Evolutionary conservation across 53 echinoderm and acorn worm genomes (phyloP).

Genomic region (Astropecten irregularis): DNA sequence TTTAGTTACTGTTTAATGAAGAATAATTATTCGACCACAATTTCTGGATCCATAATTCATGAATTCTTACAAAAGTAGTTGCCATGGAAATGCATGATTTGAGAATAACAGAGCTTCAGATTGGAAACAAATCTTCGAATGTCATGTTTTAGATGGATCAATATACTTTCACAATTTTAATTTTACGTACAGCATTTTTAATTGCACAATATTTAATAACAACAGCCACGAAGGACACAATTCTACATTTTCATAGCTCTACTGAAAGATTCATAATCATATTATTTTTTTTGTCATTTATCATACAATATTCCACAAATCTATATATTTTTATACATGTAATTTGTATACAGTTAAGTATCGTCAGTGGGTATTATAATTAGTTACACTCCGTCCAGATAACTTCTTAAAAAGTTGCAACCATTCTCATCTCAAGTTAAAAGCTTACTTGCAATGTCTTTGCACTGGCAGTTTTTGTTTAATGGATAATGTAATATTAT

Average conservation of each 20-base stretch:
- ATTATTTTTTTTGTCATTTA: neutral
- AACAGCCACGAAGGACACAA: constrained; percentile 4
- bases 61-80: neutral
- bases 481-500: too few species aligned
- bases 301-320: constrained; percentile 33
- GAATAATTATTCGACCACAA: too few species aligned
- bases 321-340: constrained; percentile 35
- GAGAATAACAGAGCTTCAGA: too few species aligned
- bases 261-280: neutral
- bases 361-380: too few species aligned
- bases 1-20: too few species aligned
- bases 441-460: neutral
- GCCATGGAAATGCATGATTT: constrained; percentile 34
- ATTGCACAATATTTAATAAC: constrained; percentile 54
- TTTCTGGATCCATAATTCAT: too few species aligned
- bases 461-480: constrained; percentile 21
- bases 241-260: constrained; percentile 17
- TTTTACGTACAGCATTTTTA: constrained; percentile 20
- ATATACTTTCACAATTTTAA: constrained; percentile 41
- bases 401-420: neutral
- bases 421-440: neutral
- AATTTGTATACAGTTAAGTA: constrained; percentile 14
- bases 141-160: constrained; percentile 2
- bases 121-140: too few species aligned
- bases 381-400: neutral